Base-by-base conservation (phyloP, 2,797 vertebrate species). In the Sebastes vulpes region DNA sequence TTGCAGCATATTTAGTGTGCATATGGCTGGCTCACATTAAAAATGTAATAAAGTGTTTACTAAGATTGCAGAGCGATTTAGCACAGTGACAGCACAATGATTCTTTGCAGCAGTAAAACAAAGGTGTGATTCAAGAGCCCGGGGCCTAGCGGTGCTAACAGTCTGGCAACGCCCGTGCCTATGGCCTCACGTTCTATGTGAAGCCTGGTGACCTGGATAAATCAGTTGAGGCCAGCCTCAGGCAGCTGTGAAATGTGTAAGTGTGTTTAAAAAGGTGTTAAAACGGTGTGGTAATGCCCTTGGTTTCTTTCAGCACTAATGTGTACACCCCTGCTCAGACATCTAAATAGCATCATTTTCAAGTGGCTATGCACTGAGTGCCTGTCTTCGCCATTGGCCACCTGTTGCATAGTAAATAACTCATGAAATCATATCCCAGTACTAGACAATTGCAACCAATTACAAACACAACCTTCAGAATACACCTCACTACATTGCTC, bases 121-220 rank as follows among this genome's bases (percentile, higher is more conserved):
- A 82, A 85, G 48, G 73, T 84, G 75, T 72, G 70, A 74, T 65
- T 75, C 59, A 8, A 29, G 23, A 63, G 80, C 81, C 71, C 1
- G 67, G 35, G 46, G 73, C 58, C 10, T 18, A 14, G 38, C 23
- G 14, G 56, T 32, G 35, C 71, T 83, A 82, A 84, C 79, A 75
- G 72, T 75, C 54, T 77, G 61, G 35, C 61, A 63, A 66, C 72
- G 11, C 76, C 72, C 54, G 67, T 42, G 61, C 75, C 73, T 32
- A 38, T 28, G 26, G 63, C 61, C 66, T 82, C 61, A 46, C 77
- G 68, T 79, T 68, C 71, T 31, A 63, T 84, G 72, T 82, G 69
- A 32, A 87, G 63, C 58, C 71, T 77, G 75, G 76, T 85, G 79
- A 86, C 81, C 81, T 79, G 72, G 82, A 87, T 87, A 77, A 82